Conservation (phyloP, 2,888 invertebrate species). For the Trichopria drosophilae region DNA sequence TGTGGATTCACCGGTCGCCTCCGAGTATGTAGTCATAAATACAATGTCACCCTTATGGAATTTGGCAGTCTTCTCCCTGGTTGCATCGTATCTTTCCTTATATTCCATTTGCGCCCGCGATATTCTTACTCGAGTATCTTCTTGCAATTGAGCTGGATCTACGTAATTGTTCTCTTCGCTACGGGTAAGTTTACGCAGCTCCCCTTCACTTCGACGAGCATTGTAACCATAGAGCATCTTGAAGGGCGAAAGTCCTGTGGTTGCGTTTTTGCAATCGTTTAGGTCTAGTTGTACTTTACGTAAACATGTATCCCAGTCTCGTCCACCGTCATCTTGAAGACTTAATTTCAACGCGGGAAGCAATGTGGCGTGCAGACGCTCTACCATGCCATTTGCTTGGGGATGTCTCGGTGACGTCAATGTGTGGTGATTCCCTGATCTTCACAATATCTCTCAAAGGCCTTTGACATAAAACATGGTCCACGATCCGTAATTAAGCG, state of each 20-base stretch:
- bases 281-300: neutral
- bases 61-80: neutral
- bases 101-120: neutral
- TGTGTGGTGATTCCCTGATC: constrained; percentile 16
- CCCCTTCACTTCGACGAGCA: neutral
- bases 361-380: neutral
- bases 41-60: neutral
- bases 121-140: no score
- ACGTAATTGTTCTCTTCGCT: neutral
- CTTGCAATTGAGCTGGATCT: neutral
- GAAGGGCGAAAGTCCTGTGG: no score
- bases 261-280: neutral
- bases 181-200: neutral
- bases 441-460: constrained; percentile 6
- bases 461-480: constrained; percentile 23
- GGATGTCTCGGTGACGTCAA: constrained; percentile 26
- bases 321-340: neutral
- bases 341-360: neutral
- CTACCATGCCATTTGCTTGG: constrained; percentile 22
- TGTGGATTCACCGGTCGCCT: constrained; percentile 23
- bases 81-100: constrained; percentile 5
- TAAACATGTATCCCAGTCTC: neutral
- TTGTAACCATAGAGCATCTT: neutral
- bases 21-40: constrained; percentile 17
- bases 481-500: constrained; percentile 32